Conservation (phyloP, 2,113 vertebrate species). For the Ictidomys tridecemlineatus region DNA sequence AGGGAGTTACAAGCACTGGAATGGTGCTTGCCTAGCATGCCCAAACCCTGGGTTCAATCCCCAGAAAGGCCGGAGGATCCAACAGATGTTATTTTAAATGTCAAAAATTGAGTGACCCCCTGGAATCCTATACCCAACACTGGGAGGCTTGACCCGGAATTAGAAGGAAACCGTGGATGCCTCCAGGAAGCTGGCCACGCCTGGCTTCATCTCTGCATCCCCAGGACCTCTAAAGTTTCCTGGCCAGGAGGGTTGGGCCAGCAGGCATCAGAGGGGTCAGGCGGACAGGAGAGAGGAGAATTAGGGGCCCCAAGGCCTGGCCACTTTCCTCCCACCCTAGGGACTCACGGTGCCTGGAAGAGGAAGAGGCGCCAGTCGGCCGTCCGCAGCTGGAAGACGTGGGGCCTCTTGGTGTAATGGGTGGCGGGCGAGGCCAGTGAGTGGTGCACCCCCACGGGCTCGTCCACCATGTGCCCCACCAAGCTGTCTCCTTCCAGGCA, state of each 20-base stretch:
- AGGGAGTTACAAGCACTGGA: background rate
- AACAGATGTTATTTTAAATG: background rate
- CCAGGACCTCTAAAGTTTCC: background rate
- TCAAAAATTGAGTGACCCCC: background rate
- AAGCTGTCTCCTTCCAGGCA: constrained; percentile 81
- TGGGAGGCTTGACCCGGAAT: background rate
- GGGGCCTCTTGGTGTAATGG: constrained; percentile 93
- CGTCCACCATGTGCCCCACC: constrained; percentile 87
- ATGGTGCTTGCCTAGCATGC: too few relatives aligned
- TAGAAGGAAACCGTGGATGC: background rate
- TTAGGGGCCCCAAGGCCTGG: accelerated
- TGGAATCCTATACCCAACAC: background rate
- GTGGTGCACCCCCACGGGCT: constrained; percentile 95
- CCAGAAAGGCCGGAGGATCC: background rate
- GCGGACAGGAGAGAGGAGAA: background rate
- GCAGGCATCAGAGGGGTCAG: background rate
- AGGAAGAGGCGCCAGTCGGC: constrained; percentile 95
- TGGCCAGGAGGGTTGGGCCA: background rate
- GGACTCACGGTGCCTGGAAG: constrained; percentile 94
- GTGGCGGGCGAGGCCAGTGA: constrained; percentile 91
- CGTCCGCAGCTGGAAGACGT: constrained; percentile 95
- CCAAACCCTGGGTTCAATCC: background rate
- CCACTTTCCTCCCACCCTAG: accelerated
- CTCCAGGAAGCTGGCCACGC: too few relatives aligned
- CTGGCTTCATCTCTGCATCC: background rate